Evolutionary conservation across 2,113 vertebrate genomes (phyloP).

Genomic region (Hippoglossus stenolepis): DNA sequence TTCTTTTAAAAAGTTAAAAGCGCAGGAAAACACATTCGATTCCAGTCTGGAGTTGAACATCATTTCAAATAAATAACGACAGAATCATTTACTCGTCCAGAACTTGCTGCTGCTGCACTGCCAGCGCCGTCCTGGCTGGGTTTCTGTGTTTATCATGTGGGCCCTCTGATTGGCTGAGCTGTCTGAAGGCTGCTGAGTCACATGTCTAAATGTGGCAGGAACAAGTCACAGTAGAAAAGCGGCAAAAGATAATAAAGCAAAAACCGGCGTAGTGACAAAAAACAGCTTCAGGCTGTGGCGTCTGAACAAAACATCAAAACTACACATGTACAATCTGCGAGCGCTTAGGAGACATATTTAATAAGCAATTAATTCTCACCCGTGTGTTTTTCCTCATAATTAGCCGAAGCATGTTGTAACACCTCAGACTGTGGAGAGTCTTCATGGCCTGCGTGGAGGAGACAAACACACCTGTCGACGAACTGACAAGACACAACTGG

Average conservation of each 20-base stretch:
- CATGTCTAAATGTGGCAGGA: constrained; percentile 22
- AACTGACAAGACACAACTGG: constrained; percentile 58
- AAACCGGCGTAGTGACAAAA: neutral
- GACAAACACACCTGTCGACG: constrained; percentile 45
- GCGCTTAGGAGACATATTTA: constrained; percentile 8
- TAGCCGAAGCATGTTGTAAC: neutral
- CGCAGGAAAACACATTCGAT: constrained; percentile 15
- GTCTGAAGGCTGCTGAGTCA: constrained; percentile 11
- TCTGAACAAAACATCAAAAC: neutral
- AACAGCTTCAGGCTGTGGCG: constrained; percentile 12
- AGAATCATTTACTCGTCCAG: constrained; percentile 9
- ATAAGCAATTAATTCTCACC: constrained; percentile 14
- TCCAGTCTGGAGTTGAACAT: constrained; percentile 21
- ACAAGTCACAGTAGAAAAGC: constrained; percentile 1
- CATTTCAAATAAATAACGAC: constrained; percentile 28
- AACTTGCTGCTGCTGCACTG: constrained; percentile 3
- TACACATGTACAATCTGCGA: neutral
- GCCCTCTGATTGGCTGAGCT: constrained; percentile 38
- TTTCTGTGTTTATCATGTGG: constrained; percentile 36
- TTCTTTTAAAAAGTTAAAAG: constrained; percentile 18
- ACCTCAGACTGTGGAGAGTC: constrained; percentile 23
- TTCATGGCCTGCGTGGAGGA: constrained; percentile 21
- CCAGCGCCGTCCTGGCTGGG: constrained; percentile 11
- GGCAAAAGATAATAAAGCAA: neutral
- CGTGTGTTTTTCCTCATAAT: constrained; percentile 18